Base-by-base conservation (phyloP, 2,888 invertebrate genomes). In the Euclidia mi region DNA sequence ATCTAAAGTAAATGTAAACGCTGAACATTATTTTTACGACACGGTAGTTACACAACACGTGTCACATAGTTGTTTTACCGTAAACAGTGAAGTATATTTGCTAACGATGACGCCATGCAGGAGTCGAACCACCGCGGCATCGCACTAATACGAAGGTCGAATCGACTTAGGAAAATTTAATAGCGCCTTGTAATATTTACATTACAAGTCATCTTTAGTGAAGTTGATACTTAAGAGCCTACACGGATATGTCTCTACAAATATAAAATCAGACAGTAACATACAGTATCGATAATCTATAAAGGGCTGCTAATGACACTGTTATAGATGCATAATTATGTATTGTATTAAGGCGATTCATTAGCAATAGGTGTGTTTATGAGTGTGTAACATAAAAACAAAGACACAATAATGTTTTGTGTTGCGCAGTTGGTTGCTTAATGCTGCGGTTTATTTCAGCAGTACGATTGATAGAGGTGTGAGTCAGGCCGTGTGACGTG, bases 91-190 rank as follows among this genome's bases (percentile, higher is more conserved):
- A 69, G 65, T 75, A 68, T 79, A 76, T 82, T 86, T 82, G 74
- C 72, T 51, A 59, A 78, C 73, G 78, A 80, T 89, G 87, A 86
- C 87, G 86, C 79, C 82, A 84, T 78, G 75, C 79, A 77, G 78
- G 61, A 65, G 65, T 56, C 76, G 71, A 85, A 87, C 88, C 84
- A 75, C 82, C 62, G 65, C 20, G 20, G 6, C 20, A 25, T 81
- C 62, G 65, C 76, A 62, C 75, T 78, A 79, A 79, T 78, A 71
- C 79, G 88, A 92, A 92, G 91, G 91, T 84, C 85, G 76, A 71
- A 78, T 78, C 84, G 84, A 82, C 84, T 84, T 83, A 66, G 80
- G 81, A 87, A 88, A 85, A 86, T 82, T 77, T 79, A 64, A 74
- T 79, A 69, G 60, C 70, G 67, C 71, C 71, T 82, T 81, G 69